These are phyloP conservation scores for Euwallacea similis DNA, from an alignment of 1,140 invertebrate species.

Conservation along the genomic window DNA sequence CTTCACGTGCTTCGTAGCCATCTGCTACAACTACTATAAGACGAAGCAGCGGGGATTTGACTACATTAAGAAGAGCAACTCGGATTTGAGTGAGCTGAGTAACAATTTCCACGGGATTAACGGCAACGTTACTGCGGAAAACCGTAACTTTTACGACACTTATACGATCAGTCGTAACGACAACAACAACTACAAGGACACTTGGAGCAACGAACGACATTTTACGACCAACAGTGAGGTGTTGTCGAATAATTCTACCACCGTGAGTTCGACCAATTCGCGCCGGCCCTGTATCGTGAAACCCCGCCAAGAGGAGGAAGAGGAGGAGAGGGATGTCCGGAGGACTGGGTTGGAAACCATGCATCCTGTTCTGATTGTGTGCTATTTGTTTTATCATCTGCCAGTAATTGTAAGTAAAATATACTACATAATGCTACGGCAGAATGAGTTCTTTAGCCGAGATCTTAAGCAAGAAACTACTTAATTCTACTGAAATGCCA, in stretches of 20 bases:
- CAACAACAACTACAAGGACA: constrained; percentile 31
- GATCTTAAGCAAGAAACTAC: too few species aligned
- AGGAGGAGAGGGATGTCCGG: constrained; percentile 40
- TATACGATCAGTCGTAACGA: constrained; percentile 46
- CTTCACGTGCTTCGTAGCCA: constrained; percentile 46
- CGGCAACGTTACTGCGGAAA: constrained; percentile 31
- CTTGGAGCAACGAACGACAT: constrained; percentile 16
- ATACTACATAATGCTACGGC: too few species aligned
- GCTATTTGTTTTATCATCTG: constrained; percentile 60
- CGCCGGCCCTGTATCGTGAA: constrained; percentile 49
- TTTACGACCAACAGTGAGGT: constrained; percentile 30
- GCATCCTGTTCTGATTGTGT: constrained; percentile 56
- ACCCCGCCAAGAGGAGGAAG: constrained; percentile 34
- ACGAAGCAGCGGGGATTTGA: constrained; percentile 45
- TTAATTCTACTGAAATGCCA: too few species aligned
- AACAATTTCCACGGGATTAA: constrained; percentile 43
- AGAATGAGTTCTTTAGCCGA: too few species aligned
- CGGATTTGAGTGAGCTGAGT: constrained; percentile 47
- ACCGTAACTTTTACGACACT: constrained; percentile 49
- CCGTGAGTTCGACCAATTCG: constrained; percentile 56
- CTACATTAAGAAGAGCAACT: constrained; percentile 51
- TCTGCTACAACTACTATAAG: constrained; percentile 46
- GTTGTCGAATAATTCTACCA: constrained; percentile 47
- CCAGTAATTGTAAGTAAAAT: constrained; percentile 60
- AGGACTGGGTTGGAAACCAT: constrained; percentile 57